phyloP scores from a whole-genome alignment of 2,888 invertebrate genomes.

The Pseudococcus viburni region DNA sequence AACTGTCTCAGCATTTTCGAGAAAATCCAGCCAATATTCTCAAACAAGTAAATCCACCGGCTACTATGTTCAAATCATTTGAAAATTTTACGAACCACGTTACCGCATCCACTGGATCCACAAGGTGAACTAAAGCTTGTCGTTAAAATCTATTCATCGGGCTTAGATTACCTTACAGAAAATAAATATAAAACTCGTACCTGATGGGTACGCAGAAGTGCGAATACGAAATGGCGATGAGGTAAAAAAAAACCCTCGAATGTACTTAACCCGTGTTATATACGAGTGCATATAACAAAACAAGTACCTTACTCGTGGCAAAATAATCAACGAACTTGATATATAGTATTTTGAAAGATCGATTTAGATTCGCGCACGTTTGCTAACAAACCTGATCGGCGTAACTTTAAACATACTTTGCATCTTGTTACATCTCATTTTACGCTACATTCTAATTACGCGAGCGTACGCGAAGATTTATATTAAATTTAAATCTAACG shows the following conservation, averaged over 20 bases:
- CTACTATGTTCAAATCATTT: neutral
- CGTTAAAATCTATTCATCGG: neutral
- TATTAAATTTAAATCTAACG: constrained; percentile 40
- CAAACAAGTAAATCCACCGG: too few relatives aligned
- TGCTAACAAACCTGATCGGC: constrained; percentile 36
- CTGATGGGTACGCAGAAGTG: neutral
- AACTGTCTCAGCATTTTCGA: too few relatives aligned
- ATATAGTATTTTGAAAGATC: constrained; percentile 48
- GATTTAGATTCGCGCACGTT: constrained; percentile 30
- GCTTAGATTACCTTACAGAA: neutral
- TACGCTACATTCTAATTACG: constrained; percentile 44
- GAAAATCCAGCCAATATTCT: too few relatives aligned
- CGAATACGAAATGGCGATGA: neutral
- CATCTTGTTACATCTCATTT: constrained; percentile 47
- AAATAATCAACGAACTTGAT: constrained; percentile 33
- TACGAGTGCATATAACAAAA: neutral
- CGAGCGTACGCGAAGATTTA: constrained; percentile 5
- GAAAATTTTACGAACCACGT: neutral
- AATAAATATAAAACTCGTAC: constrained; percentile 22
- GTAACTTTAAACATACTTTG: constrained; percentile 45
- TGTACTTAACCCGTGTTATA: neutral
- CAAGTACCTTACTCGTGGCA: constrained; percentile 33
- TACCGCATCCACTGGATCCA: neutral
- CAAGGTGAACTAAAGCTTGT: neutral
- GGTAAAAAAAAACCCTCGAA: neutral